Base-by-base conservation (phyloP, 2,113 vertebrate genomes). In the Daboia siamensis region DNA sequence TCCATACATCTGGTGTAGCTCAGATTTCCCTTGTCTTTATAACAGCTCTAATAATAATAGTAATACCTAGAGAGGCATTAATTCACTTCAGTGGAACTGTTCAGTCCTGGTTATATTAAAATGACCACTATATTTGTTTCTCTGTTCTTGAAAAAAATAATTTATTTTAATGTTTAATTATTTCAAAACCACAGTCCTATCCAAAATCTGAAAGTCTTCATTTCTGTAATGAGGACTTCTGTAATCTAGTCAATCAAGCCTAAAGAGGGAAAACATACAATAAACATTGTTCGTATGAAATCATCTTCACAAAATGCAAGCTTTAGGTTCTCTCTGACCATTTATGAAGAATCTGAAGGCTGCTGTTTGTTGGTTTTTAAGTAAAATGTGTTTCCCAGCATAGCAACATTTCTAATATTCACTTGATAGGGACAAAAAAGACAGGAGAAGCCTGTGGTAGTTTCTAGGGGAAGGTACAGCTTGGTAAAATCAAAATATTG, bases 291-390 rank as follows among this genome's bases (percentile, higher is more conserved):
- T 91, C 89, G 29, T n/a, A 93, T 52, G 88, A 88, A 96, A 91
- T 52, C 93, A 91, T 89, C 94, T 94, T 89, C 52, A 69, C 86
- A 94, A 95, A 95, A 95, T 96, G 93, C 93, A 91, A 91, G 92
- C 95, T 95, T 24, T 9, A 33, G 94, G 33, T 1, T 64, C 90
- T 94, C 92, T 93, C 91, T 95, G 90, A 91, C 94, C 95, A 88
- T 91, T 95, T 95, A 90, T 92, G 92, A 92, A 94, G 94, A 95
- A 95, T 95, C 93, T 95, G 93, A 94, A 95, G 92, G 94, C 91
- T 93, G 94, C 94, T 93, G 69, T 33, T 69, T 15, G 59, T 80
- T 87, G 94, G 29, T 94, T 95, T 93, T 94, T 94, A 97, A 95
- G 92, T 95, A 94, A 95, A 93, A 93, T 88, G 91, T 46, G 52